phyloP scores from a whole-genome alignment of 2,888 invertebrate genomes.

The Drosophila cyrtoloma region DNA sequence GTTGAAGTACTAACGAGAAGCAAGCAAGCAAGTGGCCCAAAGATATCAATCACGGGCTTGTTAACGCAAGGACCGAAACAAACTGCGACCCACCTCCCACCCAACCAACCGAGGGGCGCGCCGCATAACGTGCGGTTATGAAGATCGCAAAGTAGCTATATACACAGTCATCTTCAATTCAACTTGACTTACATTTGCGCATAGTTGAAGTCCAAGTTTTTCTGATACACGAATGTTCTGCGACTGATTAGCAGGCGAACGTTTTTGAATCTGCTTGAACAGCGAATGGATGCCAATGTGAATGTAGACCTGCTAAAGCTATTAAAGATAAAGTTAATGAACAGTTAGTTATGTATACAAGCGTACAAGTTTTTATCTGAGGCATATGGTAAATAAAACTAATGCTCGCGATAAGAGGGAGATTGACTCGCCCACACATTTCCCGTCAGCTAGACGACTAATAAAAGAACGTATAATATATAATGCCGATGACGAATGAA shows the following conservation, averaged over 20 bases:
- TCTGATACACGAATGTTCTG: conserved; percentile 1
- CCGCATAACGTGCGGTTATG: too few relatives aligned
- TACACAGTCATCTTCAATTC: neutral
- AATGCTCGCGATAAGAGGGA: neutral
- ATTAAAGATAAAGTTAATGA: neutral
- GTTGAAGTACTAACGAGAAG: too few relatives aligned
- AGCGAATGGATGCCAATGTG: conserved; percentile 74
- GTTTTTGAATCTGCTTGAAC: conserved; percentile 69
- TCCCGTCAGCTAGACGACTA: neutral
- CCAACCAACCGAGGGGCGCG: too few relatives aligned
- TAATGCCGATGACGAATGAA: conserved; percentile 37
- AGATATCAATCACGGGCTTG: too few relatives aligned
- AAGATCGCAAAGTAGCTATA: too few relatives aligned
- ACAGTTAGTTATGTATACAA: neutral
- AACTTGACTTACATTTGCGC: conserved; percentile 61
- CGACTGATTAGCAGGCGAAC: conserved; percentile 43
- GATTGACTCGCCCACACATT: too few relatives aligned
- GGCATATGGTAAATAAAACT: neutral
- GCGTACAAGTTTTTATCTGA: neutral
- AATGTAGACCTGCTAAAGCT: conserved; percentile 43
- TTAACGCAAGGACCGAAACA: too few relatives aligned
- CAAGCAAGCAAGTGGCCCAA: too few relatives aligned
- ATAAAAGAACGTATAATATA: conserved; percentile 42
- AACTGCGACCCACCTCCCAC: too few relatives aligned
- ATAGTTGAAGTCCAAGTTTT: conserved; percentile 64